A percentile compares a stretch with the other conserved stretches of the same genome.
These are phyloP conservation scores for Thereuonema tuberculata DNA, from an alignment of 1,140 invertebrate genomes.

Conservation along the genomic window DNA sequence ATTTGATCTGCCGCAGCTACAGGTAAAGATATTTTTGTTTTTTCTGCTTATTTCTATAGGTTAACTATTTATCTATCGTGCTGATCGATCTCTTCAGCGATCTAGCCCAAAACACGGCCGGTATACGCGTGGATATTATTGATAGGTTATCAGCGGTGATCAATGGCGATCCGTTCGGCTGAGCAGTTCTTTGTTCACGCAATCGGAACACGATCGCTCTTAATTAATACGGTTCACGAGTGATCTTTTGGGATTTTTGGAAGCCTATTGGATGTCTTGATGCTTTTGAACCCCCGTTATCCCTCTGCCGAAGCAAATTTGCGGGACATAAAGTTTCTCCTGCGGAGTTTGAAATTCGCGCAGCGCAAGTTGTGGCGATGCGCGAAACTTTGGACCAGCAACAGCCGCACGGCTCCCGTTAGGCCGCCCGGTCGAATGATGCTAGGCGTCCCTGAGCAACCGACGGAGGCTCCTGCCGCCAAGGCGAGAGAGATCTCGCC, in stretches of 20 bases:
- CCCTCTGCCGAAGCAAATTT: background rate
- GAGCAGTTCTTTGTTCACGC: conserved; percentile 1
- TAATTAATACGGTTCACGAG: background rate
- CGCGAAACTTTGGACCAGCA: background rate
- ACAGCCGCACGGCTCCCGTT: background rate
- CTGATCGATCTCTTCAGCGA: background rate
- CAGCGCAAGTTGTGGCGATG: conserved; percentile 2
- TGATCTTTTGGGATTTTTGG: background rate
- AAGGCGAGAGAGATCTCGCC: no score
- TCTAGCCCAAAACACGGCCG: background rate
- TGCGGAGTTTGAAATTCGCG: conserved; percentile 10
- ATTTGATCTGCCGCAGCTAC: conserved; percentile 35
- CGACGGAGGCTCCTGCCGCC: no score
- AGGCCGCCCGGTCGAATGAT: background rate
- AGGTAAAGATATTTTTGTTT: conserved; percentile 26
- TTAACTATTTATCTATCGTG: background rate
- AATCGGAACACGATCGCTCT: background rate
- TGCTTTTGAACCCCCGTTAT: no score
- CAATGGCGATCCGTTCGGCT: conserved; percentile 24
- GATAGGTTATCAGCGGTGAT: conserved; percentile 26
- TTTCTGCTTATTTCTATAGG: background rate
- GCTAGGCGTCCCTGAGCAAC: no score
- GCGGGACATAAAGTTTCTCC: background rate
- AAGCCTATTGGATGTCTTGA: no score
- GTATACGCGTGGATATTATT: conserved; percentile 14